Conservation (phyloP, 1,140 invertebrate genomes). For the Antheraea pernyi region DNA sequence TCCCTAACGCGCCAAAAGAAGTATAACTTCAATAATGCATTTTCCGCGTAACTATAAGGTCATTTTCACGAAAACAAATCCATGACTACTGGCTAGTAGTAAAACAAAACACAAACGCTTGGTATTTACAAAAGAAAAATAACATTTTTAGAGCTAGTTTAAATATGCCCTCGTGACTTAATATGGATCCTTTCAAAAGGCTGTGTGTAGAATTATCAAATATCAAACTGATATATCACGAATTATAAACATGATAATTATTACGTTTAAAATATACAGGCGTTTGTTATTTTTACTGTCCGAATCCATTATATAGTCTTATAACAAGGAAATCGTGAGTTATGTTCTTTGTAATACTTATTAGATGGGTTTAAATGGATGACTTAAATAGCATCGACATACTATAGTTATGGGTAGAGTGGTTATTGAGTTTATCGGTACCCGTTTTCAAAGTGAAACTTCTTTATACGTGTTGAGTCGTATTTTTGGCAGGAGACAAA, state of each 20-base stretch:
- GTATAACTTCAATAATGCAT: too few relatives aligned
- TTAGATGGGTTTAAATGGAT: background rate
- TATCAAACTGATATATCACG: background rate
- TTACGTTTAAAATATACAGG: background rate
- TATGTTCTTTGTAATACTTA: background rate
- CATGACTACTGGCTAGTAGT: background rate
- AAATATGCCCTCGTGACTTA: background rate
- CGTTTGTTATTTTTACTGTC: background rate
- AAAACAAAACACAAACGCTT: background rate
- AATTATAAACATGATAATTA: background rate
- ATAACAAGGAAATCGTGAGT: conserved; percentile 8
- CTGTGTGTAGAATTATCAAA: background rate
- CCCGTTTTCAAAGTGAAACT: too few relatives aligned
- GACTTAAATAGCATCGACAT: too few relatives aligned
- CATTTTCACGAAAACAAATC: too few relatives aligned
- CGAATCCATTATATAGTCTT: background rate
- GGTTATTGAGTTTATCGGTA: too few relatives aligned
- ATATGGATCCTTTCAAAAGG: background rate
- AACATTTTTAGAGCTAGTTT: background rate
- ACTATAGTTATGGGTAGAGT: too few relatives aligned
- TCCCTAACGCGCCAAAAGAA: too few relatives aligned
- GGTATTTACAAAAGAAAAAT: background rate
- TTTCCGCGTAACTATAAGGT: too few relatives aligned
- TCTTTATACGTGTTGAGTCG: too few relatives aligned
- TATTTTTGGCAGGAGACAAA: too few relatives aligned